phyloP scores from a whole-genome alignment of 2,113 vertebrate species.

The Heptranchias perlo region DNA sequence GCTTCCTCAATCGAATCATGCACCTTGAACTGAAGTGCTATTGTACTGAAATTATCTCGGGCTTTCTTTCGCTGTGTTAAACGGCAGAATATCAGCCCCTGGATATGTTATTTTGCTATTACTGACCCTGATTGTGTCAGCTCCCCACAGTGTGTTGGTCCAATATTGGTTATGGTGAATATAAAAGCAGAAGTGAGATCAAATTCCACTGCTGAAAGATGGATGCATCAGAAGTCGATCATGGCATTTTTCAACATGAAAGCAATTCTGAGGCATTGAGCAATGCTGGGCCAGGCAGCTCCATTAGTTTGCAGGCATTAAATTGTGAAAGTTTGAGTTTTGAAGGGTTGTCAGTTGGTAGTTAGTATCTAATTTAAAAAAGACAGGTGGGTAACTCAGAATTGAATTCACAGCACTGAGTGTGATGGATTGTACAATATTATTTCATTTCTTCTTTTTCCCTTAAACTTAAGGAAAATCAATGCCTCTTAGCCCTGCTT shows the following conservation, averaged over 20 bases:
- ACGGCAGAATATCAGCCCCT: not conserved
- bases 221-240: not conserved
- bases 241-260: not conserved
- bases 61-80: not conserved
- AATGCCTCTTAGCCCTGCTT: not conserved
- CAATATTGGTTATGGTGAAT: not conserved
- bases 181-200: not conserved
- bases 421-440: not conserved
- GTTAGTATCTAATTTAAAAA: not conserved
- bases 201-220: not conserved
- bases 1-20: not conserved
- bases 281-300: not conserved
- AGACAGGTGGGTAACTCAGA: not conserved
- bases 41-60: not conserved
- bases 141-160: not conserved
- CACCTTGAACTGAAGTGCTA: not conserved
- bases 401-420: not conserved
- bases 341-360: not conserved
- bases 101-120: not conserved
- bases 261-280: too few relatives aligned
- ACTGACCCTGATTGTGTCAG: not conserved
- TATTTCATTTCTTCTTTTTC: not conserved
- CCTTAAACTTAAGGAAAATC: not conserved
- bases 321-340: not conserved
- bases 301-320: not conserved